A percentile compares a stretch with the other conserved stretches of the same genome.
These are phyloP conservation scores for Lathronympha strigana DNA, from an alignment of 2,888 invertebrate genomes.

Conservation along the genomic window DNA sequence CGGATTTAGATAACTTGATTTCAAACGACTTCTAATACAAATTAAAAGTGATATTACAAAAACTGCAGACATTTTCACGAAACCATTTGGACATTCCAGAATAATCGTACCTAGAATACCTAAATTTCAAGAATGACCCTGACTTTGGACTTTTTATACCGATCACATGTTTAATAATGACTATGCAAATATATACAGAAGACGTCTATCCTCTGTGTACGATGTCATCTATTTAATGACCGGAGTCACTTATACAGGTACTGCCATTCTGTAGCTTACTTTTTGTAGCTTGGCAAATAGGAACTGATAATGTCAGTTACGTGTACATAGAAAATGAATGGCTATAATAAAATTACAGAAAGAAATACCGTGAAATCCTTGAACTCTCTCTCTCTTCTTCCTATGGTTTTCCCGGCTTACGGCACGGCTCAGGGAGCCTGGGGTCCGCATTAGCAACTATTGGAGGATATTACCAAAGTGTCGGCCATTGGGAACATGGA, in stretches of 20 bases:
- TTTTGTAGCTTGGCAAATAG: not conserved
- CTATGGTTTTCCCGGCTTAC: too few relatives aligned
- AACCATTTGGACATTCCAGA: constrained; percentile 3
- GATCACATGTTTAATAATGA: constrained; percentile 28
- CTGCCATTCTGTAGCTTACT: constrained; percentile 11
- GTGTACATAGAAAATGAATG: not conserved
- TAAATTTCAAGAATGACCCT: constrained; percentile 28
- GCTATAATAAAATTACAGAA: too few relatives aligned
- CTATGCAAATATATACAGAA: constrained; percentile 30
- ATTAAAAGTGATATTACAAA: not conserved
- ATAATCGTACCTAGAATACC: not conserved
- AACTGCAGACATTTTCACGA: not conserved
- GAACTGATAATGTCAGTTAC: not conserved
- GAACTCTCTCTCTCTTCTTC: not conserved
- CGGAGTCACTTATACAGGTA: constrained; percentile 4
- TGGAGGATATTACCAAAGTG: too few relatives aligned
- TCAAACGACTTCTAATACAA: not conserved
- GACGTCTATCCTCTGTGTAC: constrained; percentile 16
- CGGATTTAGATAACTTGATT: constrained; percentile 9
- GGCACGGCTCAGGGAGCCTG: too few relatives aligned
- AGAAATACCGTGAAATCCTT: too few relatives aligned
- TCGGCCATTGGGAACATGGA: too few relatives aligned
- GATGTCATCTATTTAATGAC: constrained; percentile 23
- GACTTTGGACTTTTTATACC: constrained; percentile 38
- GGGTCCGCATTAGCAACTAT: too few relatives aligned